Evolutionary conservation across 2,888 invertebrate species (phyloP).

Genomic region (Zeuzera pyrina): DNA sequence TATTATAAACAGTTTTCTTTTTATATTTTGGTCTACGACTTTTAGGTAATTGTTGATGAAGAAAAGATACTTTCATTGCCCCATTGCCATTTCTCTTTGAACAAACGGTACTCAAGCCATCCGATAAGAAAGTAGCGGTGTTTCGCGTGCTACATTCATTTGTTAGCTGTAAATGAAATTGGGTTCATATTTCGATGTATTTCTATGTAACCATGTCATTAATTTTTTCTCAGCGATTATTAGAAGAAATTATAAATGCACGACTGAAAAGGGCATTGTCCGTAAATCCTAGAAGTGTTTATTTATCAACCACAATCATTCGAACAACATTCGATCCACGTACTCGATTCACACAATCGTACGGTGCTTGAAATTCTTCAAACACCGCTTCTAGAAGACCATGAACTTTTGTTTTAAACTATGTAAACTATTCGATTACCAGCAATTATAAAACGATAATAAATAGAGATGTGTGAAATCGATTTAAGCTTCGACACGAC

Average conservation of each 20-base stretch:
- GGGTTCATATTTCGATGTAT: slow-evolving; percentile 6
- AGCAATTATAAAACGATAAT: slow-evolving; percentile 15
- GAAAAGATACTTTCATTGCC: slow-evolving; percentile 46
- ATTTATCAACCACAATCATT: slow-evolving; percentile 50
- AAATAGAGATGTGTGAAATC: too few species aligned
- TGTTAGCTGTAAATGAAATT: neutral
- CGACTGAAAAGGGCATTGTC: slow-evolving; percentile 57
- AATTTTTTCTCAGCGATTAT: neutral
- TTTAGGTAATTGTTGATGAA: too few species aligned
- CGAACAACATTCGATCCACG: slow-evolving; percentile 59
- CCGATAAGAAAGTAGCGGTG: slow-evolving; percentile 57
- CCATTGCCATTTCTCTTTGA: slow-evolving; percentile 39
- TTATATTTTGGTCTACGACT: too few species aligned
- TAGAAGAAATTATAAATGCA: slow-evolving; percentile 5
- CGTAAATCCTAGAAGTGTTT: slow-evolving; percentile 44
- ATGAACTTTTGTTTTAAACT: slow-evolving; percentile 38
- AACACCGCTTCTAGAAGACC: slow-evolving; percentile 28
- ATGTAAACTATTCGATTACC: slow-evolving; percentile 11
- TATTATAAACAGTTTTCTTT: too few species aligned
- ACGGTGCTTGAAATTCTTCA: slow-evolving; percentile 52
- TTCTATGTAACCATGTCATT: slow-evolving; percentile 1
- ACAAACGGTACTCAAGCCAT: slow-evolving; percentile 40
- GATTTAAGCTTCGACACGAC: too few species aligned
- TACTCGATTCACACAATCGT: slow-evolving; percentile 63
- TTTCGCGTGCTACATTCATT: slow-evolving; percentile 33